phyloP scores from a whole-genome alignment of 2,888 invertebrate genomes.

The Anarsia innoxiella region DNA sequence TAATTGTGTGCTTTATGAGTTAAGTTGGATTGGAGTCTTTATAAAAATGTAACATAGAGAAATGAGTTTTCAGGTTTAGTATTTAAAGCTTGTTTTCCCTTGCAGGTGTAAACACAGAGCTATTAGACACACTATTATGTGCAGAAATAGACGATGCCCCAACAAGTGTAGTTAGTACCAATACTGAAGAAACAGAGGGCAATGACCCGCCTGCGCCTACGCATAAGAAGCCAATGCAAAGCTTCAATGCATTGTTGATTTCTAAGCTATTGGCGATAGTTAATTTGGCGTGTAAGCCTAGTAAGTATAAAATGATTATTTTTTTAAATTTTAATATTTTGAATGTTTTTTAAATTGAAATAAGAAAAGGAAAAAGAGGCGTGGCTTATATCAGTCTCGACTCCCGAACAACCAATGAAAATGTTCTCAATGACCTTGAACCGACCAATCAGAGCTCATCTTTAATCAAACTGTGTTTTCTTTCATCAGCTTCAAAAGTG shows the following conservation, averaged over 20 bases:
- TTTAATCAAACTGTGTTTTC: no score
- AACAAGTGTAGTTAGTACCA: not conserved
- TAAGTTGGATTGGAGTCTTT: no score
- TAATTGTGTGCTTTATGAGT: no score
- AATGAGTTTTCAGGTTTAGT: no score
- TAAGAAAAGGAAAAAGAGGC: no score
- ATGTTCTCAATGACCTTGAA: no score
- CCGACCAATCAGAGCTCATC: no score
- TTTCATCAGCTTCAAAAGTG: slow-evolving; percentile 87
- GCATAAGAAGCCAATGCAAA: slow-evolving; percentile 58
- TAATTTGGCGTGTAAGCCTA: slow-evolving; percentile 88
- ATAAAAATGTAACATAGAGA: no score
- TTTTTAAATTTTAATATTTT: slow-evolving; percentile 12
- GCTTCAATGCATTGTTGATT: slow-evolving; percentile 88
- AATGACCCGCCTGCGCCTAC: slow-evolving; percentile 28
- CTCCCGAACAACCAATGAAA: no score
- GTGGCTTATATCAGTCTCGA: no score
- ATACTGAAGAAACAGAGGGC: slow-evolving; percentile 10
- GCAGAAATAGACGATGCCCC: slow-evolving; percentile 62
- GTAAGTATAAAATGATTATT: slow-evolving; percentile 68
- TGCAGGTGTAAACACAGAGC: slow-evolving; percentile 87
- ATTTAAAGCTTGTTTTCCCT: no score
- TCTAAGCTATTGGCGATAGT: slow-evolving; percentile 90
- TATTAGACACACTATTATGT: slow-evolving; percentile 85
- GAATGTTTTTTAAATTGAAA: no score